Base-by-base conservation (phyloP, 2,797 vertebrate genomes). In the Falco biarmicus region DNA sequence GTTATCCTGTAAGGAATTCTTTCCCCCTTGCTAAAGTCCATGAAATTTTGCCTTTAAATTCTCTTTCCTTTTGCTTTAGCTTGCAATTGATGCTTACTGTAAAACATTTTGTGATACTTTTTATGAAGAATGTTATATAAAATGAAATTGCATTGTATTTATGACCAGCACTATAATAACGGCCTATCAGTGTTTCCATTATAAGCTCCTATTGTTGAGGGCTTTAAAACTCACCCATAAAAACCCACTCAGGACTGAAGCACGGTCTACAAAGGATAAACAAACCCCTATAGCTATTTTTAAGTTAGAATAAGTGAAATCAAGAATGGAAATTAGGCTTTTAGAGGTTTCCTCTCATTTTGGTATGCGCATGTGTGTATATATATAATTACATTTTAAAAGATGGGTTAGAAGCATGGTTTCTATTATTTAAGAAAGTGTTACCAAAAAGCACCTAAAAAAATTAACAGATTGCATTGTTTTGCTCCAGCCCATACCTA, bases 131-230 rank as follows among this genome's bases (percentile, higher is more conserved):
- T 69, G 70, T 74, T 95, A 87, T 16, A 87, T 95, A 87, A 96
- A 95, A 88, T 93, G 57, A 96, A 97, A 95, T 95, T 93, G 60
- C 76, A 73, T 93, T 96, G 80, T 97, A 96, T 97, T 96, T 97
- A 96, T 91, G 91, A 91, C 95, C 26, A 7, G 73, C 25, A 59
- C 89, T 88, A 63, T 91, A 93, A 92, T 84, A 95, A 93, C 1
- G 4, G 60, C 90, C 75, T 94, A 96, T 97, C 87, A 92, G 80
- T 88, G 84, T 93, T 97, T 95, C 83, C 63, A 93, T 97, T 97
- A 92, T 87, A 96, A 96, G 26, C 47, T 32, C 43, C 53, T 86
- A 56, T 90, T 94, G 47, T 88, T 79, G 57, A 95, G 63, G 74
- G 68, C 70, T 97, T 97, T 96, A 94, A 96, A 97, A 93, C n/a